A percentile compares a stretch with the other conserved stretches of the same genome.
Evolutionary conservation across 1,140 invertebrate genomes (phyloP).

Genomic region (Onthophagus taurus): DNA sequence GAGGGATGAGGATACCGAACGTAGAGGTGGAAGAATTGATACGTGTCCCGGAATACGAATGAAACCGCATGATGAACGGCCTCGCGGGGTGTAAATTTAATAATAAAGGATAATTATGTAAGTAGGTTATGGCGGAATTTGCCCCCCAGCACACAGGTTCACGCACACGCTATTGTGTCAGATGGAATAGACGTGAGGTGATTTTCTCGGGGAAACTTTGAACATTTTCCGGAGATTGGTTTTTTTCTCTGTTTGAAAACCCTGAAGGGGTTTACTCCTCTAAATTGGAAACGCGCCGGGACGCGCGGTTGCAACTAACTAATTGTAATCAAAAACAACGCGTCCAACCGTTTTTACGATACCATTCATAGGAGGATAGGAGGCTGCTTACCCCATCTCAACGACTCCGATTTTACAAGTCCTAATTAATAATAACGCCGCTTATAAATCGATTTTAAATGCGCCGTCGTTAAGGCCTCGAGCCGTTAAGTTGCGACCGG

Average conservation of each 20-base stretch:
- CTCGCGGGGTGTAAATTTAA: neutral
- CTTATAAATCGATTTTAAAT: too few species aligned
- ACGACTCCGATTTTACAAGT: too few species aligned
- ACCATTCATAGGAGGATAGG: neutral
- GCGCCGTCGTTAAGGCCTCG: too few species aligned
- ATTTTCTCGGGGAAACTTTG: constrained; percentile 7
- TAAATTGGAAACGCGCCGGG: too few species aligned
- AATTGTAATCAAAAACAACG: constrained; percentile 4
- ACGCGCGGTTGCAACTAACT: too few species aligned
- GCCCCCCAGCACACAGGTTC: neutral
- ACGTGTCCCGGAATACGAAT: too few species aligned
- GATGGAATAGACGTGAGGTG: constrained; percentile 4
- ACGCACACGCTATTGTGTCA: constrained; percentile 8
- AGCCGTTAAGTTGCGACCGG: too few species aligned
- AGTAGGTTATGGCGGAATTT: neutral
- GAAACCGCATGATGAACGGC: neutral
- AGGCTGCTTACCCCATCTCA: too few species aligned
- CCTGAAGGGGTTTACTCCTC: neutral
- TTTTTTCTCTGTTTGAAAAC: neutral
- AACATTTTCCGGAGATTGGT: constrained; percentile 2
- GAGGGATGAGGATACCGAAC: too few species aligned
- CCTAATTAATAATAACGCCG: too few species aligned
- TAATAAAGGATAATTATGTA: constrained; percentile 4
- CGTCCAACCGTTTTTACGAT: neutral
- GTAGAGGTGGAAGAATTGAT: too few species aligned